These are phyloP conservation scores for Toxostoma redivivum DNA, from an alignment of 2,113 vertebrate species.

Conservation along the genomic window DNA sequence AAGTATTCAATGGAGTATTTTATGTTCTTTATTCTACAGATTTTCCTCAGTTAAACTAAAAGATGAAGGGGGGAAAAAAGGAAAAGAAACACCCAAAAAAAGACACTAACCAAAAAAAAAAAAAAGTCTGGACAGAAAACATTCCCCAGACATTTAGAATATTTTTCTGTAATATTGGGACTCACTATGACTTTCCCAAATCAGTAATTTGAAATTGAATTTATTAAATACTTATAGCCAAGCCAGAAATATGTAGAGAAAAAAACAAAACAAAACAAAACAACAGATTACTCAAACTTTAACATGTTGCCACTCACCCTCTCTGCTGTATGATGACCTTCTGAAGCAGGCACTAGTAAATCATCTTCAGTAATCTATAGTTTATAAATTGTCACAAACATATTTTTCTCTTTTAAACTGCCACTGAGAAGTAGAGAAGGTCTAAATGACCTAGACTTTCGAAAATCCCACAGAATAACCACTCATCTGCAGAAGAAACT, in stretches of 20 bases:
- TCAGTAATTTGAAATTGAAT: not conserved
- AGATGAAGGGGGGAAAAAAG: fast-evolving
- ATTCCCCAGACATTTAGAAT: not conserved
- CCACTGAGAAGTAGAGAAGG: not conserved
- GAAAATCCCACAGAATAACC: not conserved
- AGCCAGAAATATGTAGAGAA: not conserved
- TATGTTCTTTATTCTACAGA: not conserved
- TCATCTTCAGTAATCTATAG: not conserved
- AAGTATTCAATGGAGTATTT: not conserved
- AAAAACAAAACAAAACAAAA: not conserved
- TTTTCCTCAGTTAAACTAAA: not conserved
- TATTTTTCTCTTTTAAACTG: not conserved
- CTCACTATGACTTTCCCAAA: not conserved
- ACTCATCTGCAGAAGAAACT: not conserved
- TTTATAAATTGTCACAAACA: not conserved
- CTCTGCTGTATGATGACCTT: not conserved
- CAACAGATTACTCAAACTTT: not conserved
- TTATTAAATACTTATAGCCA: not conserved
- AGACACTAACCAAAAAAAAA: not conserved
- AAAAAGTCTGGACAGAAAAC: not conserved
- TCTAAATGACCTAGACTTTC: not conserved
- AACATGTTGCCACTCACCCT: not conserved
- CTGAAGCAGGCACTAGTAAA: not conserved
- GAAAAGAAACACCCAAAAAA: not conserved
- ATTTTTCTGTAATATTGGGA: not conserved